phyloP scores from a whole-genome alignment of 2,797 vertebrate genomes.

The Natrix natrix region DNA sequence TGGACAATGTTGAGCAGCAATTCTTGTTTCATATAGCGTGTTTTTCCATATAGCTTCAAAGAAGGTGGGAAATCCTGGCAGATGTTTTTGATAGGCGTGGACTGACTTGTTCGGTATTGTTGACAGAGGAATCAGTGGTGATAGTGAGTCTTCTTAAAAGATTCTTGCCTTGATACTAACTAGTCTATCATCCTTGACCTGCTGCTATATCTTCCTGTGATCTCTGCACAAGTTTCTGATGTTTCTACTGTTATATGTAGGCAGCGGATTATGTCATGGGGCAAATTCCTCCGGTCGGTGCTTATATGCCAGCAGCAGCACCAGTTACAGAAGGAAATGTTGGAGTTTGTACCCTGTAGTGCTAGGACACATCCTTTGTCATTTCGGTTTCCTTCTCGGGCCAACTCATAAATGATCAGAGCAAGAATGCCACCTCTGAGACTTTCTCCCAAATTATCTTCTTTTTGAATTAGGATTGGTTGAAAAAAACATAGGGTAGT shows the following conservation, averaged over 20 bases:
- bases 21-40: neutral
- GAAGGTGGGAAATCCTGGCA: neutral
- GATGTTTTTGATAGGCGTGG: neutral
- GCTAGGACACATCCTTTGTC: neutral
- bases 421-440: neutral
- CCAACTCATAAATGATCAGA: neutral
- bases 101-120: neutral
- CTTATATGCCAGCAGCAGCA: neutral
- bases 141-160: neutral
- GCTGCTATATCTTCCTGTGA: neutral
- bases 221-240: neutral
- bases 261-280: neutral
- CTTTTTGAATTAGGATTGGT: neutral
- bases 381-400: neutral
- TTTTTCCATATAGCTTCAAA: neutral
- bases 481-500: neutral
- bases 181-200: neutral
- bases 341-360: neutral
- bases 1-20: neutral
- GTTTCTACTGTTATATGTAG: neutral
- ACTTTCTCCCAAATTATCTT: neutral
- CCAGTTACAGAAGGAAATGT: neutral
- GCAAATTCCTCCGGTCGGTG: neutral
- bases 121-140: neutral
- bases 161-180: neutral